Conservation (phyloP, 1,140 invertebrate genomes). For the Drosophila ananassae region DNA sequence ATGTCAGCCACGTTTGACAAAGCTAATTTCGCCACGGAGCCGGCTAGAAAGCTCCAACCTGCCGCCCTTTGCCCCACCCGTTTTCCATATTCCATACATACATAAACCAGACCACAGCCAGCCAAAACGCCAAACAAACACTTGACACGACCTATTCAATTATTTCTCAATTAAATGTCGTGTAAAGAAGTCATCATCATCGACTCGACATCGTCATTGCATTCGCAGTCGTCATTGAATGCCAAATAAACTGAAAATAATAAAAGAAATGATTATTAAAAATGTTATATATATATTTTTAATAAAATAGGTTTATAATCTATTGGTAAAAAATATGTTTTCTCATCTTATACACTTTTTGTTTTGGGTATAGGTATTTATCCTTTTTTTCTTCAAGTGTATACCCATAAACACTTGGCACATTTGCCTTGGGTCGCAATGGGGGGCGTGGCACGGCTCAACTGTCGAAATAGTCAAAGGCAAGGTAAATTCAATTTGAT, state of each 20-base stretch:
- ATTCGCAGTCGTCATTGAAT: constrained; percentile 21
- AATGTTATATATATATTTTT: background rate
- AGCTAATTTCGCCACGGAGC: constrained; percentile 69
- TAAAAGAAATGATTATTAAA: background rate
- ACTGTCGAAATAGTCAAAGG: constrained; percentile 54
- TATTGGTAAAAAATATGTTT: background rate
- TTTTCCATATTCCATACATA: constrained; percentile 12
- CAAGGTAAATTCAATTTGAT: constrained; percentile 72
- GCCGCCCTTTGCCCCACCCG: background rate
- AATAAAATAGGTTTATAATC: no score
- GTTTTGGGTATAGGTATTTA: background rate
- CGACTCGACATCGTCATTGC: constrained; percentile 27
- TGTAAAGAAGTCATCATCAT: constrained; percentile 71
- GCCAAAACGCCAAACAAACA: constrained; percentile 76
- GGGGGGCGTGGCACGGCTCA: constrained; percentile 22
- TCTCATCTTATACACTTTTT: background rate
- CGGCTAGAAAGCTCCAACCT: background rate
- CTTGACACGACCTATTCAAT: constrained; percentile 81
- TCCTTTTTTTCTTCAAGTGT: constrained; percentile 13
- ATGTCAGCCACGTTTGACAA: constrained; percentile 71
- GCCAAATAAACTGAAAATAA: background rate
- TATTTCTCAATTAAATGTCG: constrained; percentile 82
- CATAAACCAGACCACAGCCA: constrained; percentile 22
- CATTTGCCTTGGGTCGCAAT: constrained; percentile 42
- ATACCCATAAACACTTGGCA: constrained; percentile 61